Evolutionary conservation across 2,888 invertebrate species (phyloP).

Genomic region (Acleris literana): DNA sequence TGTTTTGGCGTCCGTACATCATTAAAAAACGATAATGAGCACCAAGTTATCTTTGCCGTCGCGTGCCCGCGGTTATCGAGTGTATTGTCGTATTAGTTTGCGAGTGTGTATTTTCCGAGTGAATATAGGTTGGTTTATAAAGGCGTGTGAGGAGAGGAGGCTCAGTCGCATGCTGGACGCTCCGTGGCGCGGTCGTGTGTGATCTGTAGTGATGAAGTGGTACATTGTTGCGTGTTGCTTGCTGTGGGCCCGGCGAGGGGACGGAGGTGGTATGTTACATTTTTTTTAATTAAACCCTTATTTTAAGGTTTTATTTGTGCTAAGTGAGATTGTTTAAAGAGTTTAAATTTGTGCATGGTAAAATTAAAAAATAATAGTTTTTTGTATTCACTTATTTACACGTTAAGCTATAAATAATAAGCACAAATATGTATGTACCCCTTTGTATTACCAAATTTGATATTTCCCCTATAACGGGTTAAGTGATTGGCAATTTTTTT

Average conservation of each 20-base stretch:
- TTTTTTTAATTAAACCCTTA: slow-evolving; percentile 3
- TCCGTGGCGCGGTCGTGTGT: slow-evolving; percentile 54
- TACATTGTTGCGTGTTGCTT: slow-evolving; percentile 60
- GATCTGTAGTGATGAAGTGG: slow-evolving; percentile 75
- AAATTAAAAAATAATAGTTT: no score
- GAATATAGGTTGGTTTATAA: slow-evolving; percentile 42
- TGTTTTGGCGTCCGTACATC: slow-evolving; percentile 34
- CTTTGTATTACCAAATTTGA: no score
- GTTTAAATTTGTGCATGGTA: no score
- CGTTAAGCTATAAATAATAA: no score
- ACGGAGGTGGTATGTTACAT: slow-evolving; percentile 63
- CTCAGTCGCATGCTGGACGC: slow-evolving; percentile 62
- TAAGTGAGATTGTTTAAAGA: no score
- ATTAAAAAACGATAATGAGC: slow-evolving; percentile 47
- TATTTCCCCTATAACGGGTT: no score
- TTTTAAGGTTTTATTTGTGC: background rate
- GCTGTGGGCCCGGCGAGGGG: slow-evolving; percentile 58
- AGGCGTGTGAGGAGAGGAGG: slow-evolving; percentile 48
- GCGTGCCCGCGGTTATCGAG: background rate
- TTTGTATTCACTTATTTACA: no score
- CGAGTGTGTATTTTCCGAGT: slow-evolving; percentile 20
- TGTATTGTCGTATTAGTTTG: background rate
- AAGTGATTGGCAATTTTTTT: no score
- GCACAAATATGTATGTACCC: no score
- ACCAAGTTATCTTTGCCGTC: slow-evolving; percentile 43